Conservation (phyloP, 1,140 invertebrate genomes). For the Lordiphosa stackelbergi region DNA sequence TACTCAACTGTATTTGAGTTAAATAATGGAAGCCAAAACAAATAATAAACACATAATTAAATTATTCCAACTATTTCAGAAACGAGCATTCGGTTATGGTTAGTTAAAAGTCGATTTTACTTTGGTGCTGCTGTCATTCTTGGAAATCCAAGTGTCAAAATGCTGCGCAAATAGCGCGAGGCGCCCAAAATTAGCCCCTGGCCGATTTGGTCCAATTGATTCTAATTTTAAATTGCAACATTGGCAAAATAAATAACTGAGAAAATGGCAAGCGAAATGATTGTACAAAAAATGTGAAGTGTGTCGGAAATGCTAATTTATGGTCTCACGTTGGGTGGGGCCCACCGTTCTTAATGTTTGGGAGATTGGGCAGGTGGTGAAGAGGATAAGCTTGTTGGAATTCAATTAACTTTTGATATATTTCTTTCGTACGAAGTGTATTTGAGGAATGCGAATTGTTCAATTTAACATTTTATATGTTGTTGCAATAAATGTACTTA, state of each 20-base stretch:
- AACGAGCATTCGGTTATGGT: no score
- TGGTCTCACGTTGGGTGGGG: constrained; percentile 2
- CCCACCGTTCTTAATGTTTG: background rate
- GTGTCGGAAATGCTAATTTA: constrained; percentile 42
- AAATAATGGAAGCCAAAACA: no score
- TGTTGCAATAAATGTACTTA: no score
- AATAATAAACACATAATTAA: no score
- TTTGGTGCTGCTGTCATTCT: constrained; percentile 2
- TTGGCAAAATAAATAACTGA: constrained; percentile 34
- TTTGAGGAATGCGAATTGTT: no score
- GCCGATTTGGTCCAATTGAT: constrained; percentile 2
- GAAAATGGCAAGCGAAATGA: constrained; percentile 21
- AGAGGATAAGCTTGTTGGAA: no score
- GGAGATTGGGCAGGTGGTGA: no score
- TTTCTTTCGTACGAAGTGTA: no score
- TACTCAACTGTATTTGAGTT: no score
- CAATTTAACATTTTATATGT: no score
- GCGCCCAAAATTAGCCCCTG: constrained; percentile 25
- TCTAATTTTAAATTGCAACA: constrained; percentile 47
- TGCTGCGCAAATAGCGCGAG: constrained; percentile 34
- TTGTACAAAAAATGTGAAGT: constrained; percentile 38
- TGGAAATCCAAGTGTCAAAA: constrained; percentile 32
- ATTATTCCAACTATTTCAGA: no score
- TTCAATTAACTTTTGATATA: no score
- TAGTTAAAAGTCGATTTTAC: background rate